Evolutionary conservation across 2,113 vertebrate genomes (phyloP).

Genomic region (Petroica traversi): DNA sequence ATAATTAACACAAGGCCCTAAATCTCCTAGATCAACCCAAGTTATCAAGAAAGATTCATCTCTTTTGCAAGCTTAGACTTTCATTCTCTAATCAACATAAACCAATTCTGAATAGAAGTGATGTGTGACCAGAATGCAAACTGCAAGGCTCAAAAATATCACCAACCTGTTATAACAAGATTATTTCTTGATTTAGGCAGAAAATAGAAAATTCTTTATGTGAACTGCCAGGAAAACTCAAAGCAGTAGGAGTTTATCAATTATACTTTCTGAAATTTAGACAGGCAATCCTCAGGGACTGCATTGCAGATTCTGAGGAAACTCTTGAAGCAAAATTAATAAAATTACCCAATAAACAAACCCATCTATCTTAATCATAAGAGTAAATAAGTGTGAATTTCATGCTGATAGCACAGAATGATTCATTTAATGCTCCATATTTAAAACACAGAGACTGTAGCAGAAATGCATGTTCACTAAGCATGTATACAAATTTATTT

Average conservation of each 20-base stretch:
- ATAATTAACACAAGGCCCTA: neutral
- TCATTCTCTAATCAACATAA: neutral
- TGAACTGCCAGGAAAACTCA: neutral
- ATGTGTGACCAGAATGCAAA: neutral
- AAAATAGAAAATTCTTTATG: neutral
- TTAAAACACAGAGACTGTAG: neutral
- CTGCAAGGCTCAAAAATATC: neutral
- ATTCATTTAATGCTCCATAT: neutral
- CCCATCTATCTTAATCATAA: neutral
- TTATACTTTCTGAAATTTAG: neutral
- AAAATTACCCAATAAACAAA: neutral
- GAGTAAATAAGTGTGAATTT: neutral
- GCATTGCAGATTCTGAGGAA: neutral
- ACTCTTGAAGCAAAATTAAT: neutral
- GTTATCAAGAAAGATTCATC: neutral
- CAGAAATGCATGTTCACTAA: neutral
- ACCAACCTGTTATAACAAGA: neutral
- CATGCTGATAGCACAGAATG: neutral
- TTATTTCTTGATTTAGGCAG: neutral
- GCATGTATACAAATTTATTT: neutral
- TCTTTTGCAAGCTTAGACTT: neutral
- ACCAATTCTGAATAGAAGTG: neutral
- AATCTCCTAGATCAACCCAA: neutral
- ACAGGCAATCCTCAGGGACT: neutral
- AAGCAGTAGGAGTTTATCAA: neutral